Evolutionary conservation across 1,140 invertebrate genomes (phyloP).

Genomic region (Brachionus sp.): DNA sequence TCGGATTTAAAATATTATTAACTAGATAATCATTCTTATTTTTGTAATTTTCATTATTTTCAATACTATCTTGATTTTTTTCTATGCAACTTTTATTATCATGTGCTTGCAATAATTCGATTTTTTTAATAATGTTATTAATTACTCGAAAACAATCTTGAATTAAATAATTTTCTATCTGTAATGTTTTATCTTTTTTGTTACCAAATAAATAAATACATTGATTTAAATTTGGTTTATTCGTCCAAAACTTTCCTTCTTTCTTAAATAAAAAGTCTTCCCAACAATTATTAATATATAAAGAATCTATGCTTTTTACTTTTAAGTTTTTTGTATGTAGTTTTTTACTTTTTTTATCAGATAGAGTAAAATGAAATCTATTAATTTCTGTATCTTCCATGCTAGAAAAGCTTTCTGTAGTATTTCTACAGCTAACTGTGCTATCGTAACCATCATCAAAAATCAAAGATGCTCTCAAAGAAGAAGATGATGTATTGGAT

Average conservation of each 20-base stretch:
- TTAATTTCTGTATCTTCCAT: background rate
- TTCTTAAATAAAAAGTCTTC: background rate
- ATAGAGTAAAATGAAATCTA: background rate
- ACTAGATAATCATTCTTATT: too few relatives aligned
- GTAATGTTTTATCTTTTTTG: too few relatives aligned
- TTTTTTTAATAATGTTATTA: background rate
- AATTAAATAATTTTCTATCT: background rate
- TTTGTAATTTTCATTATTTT: background rate
- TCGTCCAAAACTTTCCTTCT: too few relatives aligned
- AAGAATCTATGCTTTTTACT: background rate
- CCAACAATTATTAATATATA: background rate
- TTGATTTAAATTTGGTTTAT: too few relatives aligned
- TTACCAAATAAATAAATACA: too few relatives aligned
- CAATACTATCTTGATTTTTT: background rate
- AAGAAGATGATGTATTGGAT: background rate
- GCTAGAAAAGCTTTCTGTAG: slow-evolving; percentile 19
- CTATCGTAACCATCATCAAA: slow-evolving; percentile 31
- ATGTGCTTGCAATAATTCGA: background rate
- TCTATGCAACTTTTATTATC: background rate
- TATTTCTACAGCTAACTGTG: background rate
- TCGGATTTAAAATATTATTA: too few relatives aligned
- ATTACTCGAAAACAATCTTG: background rate
- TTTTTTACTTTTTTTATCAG: background rate
- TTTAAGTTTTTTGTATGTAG: background rate
- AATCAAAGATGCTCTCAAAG: background rate